Percentiles rank a stretch among this genome's conserved stretches.
Conservation (phyloP, 2,113 vertebrate genomes). For the Taxidea taxus region DNA sequence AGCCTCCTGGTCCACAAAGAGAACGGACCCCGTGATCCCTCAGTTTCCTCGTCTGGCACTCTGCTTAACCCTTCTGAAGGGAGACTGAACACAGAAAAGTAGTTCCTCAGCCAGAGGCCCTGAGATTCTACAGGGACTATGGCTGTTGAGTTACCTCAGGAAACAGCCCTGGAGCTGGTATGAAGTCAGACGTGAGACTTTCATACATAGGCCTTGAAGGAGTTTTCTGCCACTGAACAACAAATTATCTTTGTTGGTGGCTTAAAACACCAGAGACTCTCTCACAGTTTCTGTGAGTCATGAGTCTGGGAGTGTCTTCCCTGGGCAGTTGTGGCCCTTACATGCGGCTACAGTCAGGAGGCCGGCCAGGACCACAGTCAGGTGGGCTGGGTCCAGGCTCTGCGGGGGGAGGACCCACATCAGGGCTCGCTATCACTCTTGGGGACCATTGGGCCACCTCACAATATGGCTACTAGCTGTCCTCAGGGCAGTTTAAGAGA, state of each 20-base stretch:
- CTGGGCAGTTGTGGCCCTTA: neutral
- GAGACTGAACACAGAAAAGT: neutral
- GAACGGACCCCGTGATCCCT: neutral
- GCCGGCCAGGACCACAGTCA: rapidly evolving
- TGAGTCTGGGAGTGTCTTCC: neutral
- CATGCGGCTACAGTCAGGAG: rapidly evolving
- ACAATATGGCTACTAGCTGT: neutral
- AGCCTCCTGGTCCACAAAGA: neutral
- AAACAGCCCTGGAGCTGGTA: neutral
- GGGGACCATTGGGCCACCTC: neutral
- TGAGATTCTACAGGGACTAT: neutral
- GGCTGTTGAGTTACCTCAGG: neutral
- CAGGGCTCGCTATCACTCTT: neutral
- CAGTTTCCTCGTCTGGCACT: neutral
- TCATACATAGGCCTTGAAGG: neutral
- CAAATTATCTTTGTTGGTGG: neutral
- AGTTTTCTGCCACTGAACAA: neutral
- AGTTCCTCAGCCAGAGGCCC: neutral
- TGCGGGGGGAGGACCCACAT: rapidly evolving
- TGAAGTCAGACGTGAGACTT: neutral
- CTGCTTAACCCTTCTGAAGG: neutral
- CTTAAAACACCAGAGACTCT: neutral
- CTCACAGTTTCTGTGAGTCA: neutral
- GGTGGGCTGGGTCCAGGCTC: neutral
- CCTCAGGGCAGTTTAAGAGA: neutral